These are phyloP conservation scores for Silvanus unidentatus DNA, from an alignment of 2,888 invertebrate species.

Conservation along the genomic window DNA sequence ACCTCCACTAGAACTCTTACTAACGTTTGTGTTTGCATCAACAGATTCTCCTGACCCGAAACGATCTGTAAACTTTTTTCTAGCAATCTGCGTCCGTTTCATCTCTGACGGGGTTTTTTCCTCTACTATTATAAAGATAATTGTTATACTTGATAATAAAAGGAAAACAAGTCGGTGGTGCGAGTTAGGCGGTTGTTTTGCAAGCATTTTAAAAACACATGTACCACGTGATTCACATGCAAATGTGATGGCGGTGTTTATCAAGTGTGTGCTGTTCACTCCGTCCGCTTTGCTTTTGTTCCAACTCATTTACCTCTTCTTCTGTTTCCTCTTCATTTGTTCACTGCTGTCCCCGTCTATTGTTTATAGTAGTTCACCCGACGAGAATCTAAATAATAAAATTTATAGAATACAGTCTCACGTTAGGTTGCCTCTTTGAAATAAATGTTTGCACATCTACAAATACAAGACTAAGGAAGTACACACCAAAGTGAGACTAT, in stretches of 20 bases:
- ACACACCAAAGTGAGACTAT: too few relatives aligned
- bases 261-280: conserved; percentile 38
- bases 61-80: too few relatives aligned
- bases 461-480: too few relatives aligned
- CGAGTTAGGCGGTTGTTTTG: background rate
- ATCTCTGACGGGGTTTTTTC: too few relatives aligned
- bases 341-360: conserved; percentile 34
- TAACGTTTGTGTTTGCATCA: too few relatives aligned
- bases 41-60: too few relatives aligned
- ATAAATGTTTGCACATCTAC: too few relatives aligned
- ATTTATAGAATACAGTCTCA: conserved; percentile 16
- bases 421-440: conserved; percentile 1
- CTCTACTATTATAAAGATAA: too few relatives aligned
- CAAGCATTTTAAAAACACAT: conserved; percentile 30
- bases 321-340: conserved; percentile 45
- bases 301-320: conserved; percentile 45
- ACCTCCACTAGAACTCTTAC: too few relatives aligned
- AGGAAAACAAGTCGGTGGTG: background rate
- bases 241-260: conserved; percentile 45
- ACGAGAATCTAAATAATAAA: conserved; percentile 29
- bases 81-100: too few relatives aligned
- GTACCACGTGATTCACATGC: conserved; percentile 44
- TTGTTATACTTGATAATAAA: too few relatives aligned
- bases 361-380: conserved; percentile 29
- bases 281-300: conserved; percentile 44